Percentiles rank a stretch among this genome's conserved stretches.
Conservation (phyloP, 1,140 invertebrate genomes). For the Amphibalanus amphitrite region DNA sequence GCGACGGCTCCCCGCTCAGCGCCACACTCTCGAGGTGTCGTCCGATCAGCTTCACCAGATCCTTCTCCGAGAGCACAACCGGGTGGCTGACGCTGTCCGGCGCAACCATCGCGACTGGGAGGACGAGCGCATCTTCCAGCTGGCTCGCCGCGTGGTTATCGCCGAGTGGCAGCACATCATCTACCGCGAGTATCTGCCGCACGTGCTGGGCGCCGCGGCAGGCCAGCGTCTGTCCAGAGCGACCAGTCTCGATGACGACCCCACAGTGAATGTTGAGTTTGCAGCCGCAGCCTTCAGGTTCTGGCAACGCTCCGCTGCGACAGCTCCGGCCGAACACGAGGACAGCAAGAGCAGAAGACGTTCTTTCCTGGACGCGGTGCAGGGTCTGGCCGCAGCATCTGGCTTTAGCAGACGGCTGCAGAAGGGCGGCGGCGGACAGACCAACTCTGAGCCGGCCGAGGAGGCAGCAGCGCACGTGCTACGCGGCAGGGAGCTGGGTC, state of each 20-base stretch:
- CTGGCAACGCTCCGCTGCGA: conserved; percentile 27
- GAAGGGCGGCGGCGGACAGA: conserved; percentile 22
- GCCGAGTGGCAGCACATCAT: conserved; percentile 42
- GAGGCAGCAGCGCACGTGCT: conserved; percentile 68
- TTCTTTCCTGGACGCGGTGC: too few species aligned
- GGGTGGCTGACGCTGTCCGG: conserved; percentile 41
- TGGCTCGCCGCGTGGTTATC: conserved; percentile 33
- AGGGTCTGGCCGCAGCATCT: too few species aligned
- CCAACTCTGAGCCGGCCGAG: conserved; percentile 63
- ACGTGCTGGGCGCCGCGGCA: conserved; percentile 26
- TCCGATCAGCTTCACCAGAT: too few species aligned
- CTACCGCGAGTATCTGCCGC: conserved; percentile 35
- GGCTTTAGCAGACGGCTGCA: conserved; percentile 29
- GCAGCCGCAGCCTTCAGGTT: conserved; percentile 34
- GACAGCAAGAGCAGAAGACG: too few species aligned
- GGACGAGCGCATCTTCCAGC: conserved; percentile 43
- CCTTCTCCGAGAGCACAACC: conserved; percentile 55
- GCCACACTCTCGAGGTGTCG: too few species aligned
- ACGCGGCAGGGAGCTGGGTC: conserved; percentile 68
- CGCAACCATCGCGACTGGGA: conserved; percentile 60
- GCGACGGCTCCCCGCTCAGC: too few species aligned
- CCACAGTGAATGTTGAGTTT: conserved; percentile 28
- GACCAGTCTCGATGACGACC: conserved; percentile 21
- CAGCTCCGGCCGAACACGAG: too few species aligned
- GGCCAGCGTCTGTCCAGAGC: conserved; percentile 7